Evolutionary conservation across 2,113 vertebrate genomes (phyloP), one percentile per base, ranked within the genome.

Genomic region (Nothobranchius furzeri): DNA sequence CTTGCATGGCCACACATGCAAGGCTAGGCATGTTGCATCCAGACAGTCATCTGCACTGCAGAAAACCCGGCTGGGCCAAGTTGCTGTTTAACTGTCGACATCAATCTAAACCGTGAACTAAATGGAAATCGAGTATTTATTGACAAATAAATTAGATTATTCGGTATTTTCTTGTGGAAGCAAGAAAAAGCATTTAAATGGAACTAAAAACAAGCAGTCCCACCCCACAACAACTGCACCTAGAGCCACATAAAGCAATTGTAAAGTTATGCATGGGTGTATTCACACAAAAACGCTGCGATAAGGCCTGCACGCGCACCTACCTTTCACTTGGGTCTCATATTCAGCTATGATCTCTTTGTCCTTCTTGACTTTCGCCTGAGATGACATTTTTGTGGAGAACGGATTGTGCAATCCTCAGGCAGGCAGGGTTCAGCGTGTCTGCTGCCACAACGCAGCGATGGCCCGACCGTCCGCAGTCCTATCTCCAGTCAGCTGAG

Each of bases 301-400:
- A n/a, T 9, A 51, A 35, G 78, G 70, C 76, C 81, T 68, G 74
- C 60, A 25, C 64, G 80, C 63, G 48, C 15, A 83, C 95, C 88
- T 63, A 96, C 95, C 95, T 95, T 96, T 96, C 67, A 96, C 95
- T 93, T 98, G 96, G 73, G 95, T 95, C 89, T 98, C 96, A 92
- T 98, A 98, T 79, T 98, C 96, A 0, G 94, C 94, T 63, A 96
- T 97, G 89, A 98, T 98, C 90, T 98, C 96, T 94, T 98, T 98
- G 94, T 98, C 96, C 92, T 98, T 98, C 95, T 95, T 98, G 90
- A 94, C 95, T 94, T 94, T 96, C 76, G 93, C 92, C 83, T 96
- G 95, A 83, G 94, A 95, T 93, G 94, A 95, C 95, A 96, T 96
- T 87, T 90, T 94, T 17, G 86, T 71, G 78, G 70, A 60, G 57